Base-by-base conservation (phyloP, 2,113 vertebrate species). In the Paramisgurnus dabryanus region DNA sequence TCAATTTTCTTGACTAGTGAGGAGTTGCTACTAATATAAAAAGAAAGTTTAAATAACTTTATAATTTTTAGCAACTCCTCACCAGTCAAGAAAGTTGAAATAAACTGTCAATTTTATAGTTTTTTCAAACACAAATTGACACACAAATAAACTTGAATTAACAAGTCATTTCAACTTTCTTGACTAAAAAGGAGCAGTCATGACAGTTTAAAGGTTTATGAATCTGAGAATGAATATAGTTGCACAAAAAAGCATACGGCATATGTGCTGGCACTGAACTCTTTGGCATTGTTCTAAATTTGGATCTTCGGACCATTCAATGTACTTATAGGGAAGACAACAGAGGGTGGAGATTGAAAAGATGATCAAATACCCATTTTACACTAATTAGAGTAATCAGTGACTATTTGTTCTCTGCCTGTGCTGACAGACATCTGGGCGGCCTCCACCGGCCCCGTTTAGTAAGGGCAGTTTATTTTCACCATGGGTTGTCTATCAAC, bases 311-410 rank as follows among this genome's bases (percentile, higher is more conserved):
- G 81, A 72, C 63, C 71, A 65, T 18, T 76, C 67, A 43, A 79
- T 81, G 75, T 91, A 92, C 89, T 93, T 92, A 92, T 92, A 93
- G 89, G 84, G 83, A 79, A 73, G 82, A 41, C 64, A 88, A 87
- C 87, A 60, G 86, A 86, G 80, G 88, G 82, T 18, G 82, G 80
- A 64, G 73, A 80, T 49, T 27, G 79, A 65, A 79, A 58, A 74
- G 66, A 84, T 43, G 66, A 85, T 61, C 83, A 69, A 73, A 84
- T 41, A 71, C 80, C 53, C 83, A 77, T 55, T 71, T 74, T 57
- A 80, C 83, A 86, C 89, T 90, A 90, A 90, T 87, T 86, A 86
- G 85, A 79, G 78, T 89, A 91, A 91, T 92, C 90, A 90, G 89
- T 64, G 83, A 80, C 89, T 86, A 91, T 92, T 90, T 89, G 85